Conservation (phyloP, 2,888 invertebrate species). For the Sarcophaga carnaria region DNA sequence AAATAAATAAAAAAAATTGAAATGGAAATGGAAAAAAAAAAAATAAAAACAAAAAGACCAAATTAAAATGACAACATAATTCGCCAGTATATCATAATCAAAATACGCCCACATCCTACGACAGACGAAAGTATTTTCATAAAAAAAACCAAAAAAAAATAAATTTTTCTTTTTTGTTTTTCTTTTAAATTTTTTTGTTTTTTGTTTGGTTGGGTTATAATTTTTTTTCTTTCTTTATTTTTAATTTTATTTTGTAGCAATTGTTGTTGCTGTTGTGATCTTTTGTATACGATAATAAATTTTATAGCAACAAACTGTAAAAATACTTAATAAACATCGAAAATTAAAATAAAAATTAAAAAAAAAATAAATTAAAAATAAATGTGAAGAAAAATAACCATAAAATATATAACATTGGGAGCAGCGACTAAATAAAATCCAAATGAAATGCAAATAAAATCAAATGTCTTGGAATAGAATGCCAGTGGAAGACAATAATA, state of each 20-base stretch:
- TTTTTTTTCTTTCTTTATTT: neutral
- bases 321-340: slow-evolving; percentile 53
- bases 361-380: slow-evolving; percentile 11
- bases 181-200: slow-evolving; percentile 9
- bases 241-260: slow-evolving; percentile 9
- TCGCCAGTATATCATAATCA: slow-evolving; percentile 76
- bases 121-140: slow-evolving; percentile 65
- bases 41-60: slow-evolving; percentile 52
- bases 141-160: neutral
- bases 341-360: slow-evolving; percentile 39
- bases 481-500: too few species aligned
- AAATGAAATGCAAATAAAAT: neutral
- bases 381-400: slow-evolving; percentile 8
- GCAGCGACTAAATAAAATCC: slow-evolving; percentile 25
- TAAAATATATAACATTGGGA: slow-evolving; percentile 37
- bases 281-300: slow-evolving; percentile 43
- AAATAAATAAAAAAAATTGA: slow-evolving; percentile 35
- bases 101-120: slow-evolving; percentile 71
- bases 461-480: neutral
- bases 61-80: slow-evolving; percentile 76
- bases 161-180: slow-evolving; percentile 30
- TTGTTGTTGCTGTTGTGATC: neutral
- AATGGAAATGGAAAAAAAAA: slow-evolving; percentile 17
- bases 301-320: slow-evolving; percentile 60
- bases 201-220: neutral